Evolutionary conservation across 2,113 vertebrate species (phyloP), one percentile per base, ranked within the genome.

Genomic region (Willisornis vidua): DNA sequence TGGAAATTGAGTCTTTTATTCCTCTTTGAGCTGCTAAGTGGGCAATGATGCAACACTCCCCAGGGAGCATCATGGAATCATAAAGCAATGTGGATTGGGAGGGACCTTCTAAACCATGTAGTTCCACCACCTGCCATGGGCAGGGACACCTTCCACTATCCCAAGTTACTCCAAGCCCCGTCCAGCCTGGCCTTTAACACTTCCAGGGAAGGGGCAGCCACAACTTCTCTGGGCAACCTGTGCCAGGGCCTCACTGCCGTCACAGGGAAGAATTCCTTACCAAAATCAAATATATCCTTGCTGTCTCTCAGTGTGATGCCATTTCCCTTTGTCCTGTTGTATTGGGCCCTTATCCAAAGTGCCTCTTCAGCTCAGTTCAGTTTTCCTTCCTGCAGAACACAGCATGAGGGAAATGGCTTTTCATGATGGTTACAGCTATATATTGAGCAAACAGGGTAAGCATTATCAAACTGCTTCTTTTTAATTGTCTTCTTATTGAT

Each of bases 401-500:
- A 39, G 3, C 37, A 41, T 18, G 16, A 12, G 37, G 55, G 19
- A 80, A 94, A 93, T 75, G 83, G 74, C 45, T 95, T 88, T 95
- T 89, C 78, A 73, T 46, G 87, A 79, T 58, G 65, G 76, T 87
- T 94, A 89, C 51, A 77, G 63, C 62, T 87, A 5, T 77, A 71
- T 93, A 88, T 91, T 87, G 83, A 93, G 87, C 76, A 83, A 94
- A 85, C 12, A 79, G 81, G 12, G 33, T n/a, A 33, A 85, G 62
- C 2, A 4, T 85, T 95, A 83, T 75, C 91, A 81, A 71, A 72
- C 45, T 3, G 19, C 71, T 94, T 74, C 66, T 66, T 78, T 94
- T 88, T 71, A 86, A 96, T 94, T 95, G 96, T 89, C 80, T 90
- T 85, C 82, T 76, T 95, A 96, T 85, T 95, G 96, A 97, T 97